These are phyloP conservation scores for Luperina testacea DNA, from an alignment of 2,888 invertebrate species.

Conservation along the genomic window DNA sequence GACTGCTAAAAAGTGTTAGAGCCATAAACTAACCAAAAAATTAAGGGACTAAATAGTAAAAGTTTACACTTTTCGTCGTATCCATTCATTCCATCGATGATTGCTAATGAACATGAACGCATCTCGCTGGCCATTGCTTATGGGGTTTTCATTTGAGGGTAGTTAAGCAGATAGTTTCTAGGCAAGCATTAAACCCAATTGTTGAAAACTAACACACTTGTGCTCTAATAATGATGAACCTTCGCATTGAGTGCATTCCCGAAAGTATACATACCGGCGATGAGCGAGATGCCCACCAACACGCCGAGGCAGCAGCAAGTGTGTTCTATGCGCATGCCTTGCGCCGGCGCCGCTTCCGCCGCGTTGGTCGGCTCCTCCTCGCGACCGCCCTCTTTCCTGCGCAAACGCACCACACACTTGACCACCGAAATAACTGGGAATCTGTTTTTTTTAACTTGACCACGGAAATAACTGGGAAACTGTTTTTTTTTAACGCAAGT, in stretches of 20 bases:
- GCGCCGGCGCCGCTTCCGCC: conserved; percentile 78
- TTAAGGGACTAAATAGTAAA: neutral
- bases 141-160: neutral
- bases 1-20: neutral
- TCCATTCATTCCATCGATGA: neutral
- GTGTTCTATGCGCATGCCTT: conserved; percentile 85
- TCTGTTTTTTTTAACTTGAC: conserved; percentile 22
- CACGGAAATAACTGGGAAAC: conserved; percentile 14
- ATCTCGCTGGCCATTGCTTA: neutral
- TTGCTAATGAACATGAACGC: neutral
- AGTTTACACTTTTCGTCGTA: too few relatives aligned
- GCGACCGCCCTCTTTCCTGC: conserved; percentile 88
- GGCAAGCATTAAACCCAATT: neutral
- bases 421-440: conserved; percentile 18
- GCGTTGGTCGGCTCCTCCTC: conserved; percentile 87
- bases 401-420: conserved; percentile 53
- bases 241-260: neutral
- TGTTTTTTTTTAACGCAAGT: neutral
- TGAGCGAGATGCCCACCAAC: conserved; percentile 89
- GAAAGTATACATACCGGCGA: conserved; percentile 81
- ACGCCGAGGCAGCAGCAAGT: conserved; percentile 89
- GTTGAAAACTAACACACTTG: neutral
- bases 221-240: neutral
- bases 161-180: neutral
- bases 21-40: neutral